Conservation (phyloP, 2,888 invertebrate species). For the Baccha elongata region DNA sequence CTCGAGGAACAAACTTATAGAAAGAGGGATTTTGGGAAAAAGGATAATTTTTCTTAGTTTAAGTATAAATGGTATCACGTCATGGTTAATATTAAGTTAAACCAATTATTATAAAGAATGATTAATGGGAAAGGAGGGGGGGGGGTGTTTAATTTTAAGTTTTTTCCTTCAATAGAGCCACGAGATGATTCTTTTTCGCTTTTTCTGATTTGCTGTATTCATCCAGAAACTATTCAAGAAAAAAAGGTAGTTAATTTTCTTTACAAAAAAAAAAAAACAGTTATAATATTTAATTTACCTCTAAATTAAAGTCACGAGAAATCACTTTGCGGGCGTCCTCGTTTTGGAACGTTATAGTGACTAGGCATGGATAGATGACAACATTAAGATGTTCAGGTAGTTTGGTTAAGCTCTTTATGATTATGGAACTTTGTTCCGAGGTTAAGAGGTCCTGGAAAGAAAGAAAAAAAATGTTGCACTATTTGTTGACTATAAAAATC, state of each 20-base stretch:
- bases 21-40: background rate
- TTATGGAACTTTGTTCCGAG: constrained; percentile 81
- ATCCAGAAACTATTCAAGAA: constrained; percentile 78
- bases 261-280: constrained; percentile 7
- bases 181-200: constrained; percentile 80
- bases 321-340: constrained; percentile 80
- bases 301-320: constrained; percentile 81
- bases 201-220: constrained; percentile 81
- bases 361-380: constrained; percentile 82
- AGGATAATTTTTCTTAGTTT: constrained; percentile 33
- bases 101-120: constrained; percentile 56
- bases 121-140: constrained; percentile 21
- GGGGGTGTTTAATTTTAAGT: too few species aligned
- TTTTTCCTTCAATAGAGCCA: constrained; percentile 78
- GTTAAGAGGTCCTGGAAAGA: constrained; percentile 79
- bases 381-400: constrained; percentile 80
- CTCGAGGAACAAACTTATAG: background rate
- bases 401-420: constrained; percentile 81
- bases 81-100: constrained; percentile 72
- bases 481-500: too few species aligned
- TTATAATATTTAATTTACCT: constrained; percentile 75
- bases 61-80: constrained; percentile 73
- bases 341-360: constrained; percentile 81
- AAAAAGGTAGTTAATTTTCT: background rate
- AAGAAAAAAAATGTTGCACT: too few species aligned